Evolutionary conservation across 2,888 invertebrate species (phyloP).

Genomic region (Diabrotica balteata): DNA sequence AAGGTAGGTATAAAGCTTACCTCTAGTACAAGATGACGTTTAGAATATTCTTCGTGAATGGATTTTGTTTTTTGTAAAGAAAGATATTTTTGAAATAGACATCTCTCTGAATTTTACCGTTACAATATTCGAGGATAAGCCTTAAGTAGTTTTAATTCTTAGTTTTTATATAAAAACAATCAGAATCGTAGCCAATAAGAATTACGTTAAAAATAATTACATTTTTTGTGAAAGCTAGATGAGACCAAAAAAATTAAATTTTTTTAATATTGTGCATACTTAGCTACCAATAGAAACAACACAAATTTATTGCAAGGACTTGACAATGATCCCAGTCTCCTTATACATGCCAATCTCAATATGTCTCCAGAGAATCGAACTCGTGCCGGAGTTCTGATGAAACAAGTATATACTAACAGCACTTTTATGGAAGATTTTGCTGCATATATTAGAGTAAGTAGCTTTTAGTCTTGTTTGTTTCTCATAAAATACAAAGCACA

Average conservation of each 20-base stretch:
- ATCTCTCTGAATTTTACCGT: no score
- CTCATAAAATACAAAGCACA: no score
- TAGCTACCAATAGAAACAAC: conserved; percentile 15
- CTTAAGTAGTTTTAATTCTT: no score
- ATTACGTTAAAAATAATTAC: not conserved
- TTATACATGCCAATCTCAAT: conserved; percentile 20
- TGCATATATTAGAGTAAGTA: conserved; percentile 29
- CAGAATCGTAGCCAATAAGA: no score
- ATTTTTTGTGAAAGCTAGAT: not conserved
- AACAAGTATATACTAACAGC: conserved; percentile 27
- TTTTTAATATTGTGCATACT: not conserved
- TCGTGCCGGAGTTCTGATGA: conserved; percentile 23
- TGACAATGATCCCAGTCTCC: conserved; percentile 21
- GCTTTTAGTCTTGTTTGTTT: no score
- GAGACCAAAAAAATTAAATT: not conserved
- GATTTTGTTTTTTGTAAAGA: no score
- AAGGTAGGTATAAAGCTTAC: no score
- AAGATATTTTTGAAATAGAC: no score
- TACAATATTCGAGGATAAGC: no score
- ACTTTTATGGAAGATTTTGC: conserved; percentile 28
- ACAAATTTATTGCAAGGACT: conserved; percentile 6
- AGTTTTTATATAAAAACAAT: no score
- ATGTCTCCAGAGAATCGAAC: conserved; percentile 28
- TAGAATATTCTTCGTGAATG: no score
- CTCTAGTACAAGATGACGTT: no score